A percentile compares a stretch with the other conserved stretches of the same genome.
Conservation (phyloP, 2,797 vertebrate genomes). For the Enteromius treurensis region DNA sequence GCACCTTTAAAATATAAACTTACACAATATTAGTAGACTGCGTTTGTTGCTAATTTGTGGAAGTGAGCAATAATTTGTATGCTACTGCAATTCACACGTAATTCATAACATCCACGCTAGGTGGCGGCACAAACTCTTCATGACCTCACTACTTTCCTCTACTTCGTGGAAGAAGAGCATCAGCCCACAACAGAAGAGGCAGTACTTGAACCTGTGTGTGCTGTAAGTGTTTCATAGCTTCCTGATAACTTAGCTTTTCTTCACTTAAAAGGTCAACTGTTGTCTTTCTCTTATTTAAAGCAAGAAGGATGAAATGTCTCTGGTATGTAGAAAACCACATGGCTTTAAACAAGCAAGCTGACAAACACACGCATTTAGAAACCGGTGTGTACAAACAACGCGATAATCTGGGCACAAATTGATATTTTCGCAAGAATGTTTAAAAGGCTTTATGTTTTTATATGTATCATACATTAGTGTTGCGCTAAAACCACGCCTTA, state of each 20-base stretch:
- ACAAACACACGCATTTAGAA: background rate
- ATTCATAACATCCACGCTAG: constrained; percentile 29
- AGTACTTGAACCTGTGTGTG: constrained; percentile 1
- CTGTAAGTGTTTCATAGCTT: constrained; percentile 41
- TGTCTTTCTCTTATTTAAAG: background rate
- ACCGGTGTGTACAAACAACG: constrained; percentile 3
- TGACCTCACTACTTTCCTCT: background rate
- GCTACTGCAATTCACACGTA: background rate
- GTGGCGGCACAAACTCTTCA: constrained; percentile 15
- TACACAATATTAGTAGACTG: background rate
- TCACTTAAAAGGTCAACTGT: background rate
- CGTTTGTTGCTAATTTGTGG: background rate
- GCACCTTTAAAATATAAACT: background rate
- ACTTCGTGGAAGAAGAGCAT: constrained; percentile 8
- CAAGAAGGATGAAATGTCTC: background rate
- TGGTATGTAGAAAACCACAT: background rate
- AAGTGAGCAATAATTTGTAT: background rate
- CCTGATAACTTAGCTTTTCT: background rate
- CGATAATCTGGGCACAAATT: background rate
- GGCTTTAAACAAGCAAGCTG: background rate
- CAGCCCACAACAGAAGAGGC: background rate
- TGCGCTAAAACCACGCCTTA: background rate
- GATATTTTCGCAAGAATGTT: background rate
- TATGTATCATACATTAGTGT: background rate
- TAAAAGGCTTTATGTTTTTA: background rate